phyloP scores from a whole-genome alignment of 2,888 invertebrate genomes.

The Archaeoteleia sp. region DNA sequence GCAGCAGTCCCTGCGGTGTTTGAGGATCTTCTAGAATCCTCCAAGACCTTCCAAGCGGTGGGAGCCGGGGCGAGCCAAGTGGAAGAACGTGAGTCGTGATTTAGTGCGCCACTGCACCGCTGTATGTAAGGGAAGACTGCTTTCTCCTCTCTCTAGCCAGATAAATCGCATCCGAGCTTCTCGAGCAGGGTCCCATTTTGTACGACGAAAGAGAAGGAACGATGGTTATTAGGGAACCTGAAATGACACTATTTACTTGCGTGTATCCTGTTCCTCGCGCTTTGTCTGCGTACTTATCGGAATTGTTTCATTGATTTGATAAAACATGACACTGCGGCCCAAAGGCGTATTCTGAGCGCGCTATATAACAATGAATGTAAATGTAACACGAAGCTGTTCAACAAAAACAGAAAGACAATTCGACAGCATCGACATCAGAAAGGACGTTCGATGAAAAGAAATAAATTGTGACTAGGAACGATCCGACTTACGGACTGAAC shows the following conservation, averaged over 20 bases:
- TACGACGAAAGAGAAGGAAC: conserved; percentile 29
- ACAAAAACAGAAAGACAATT: conserved; percentile 5
- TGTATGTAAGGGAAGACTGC: conserved; percentile 54
- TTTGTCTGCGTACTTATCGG: conserved; percentile 25
- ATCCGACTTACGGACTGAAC: too few relatives aligned
- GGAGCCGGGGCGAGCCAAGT: conserved; percentile 47
- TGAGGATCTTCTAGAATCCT: conserved; percentile 39
- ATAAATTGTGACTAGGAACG: conserved; percentile 15
- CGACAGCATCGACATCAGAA: conserved; percentile 17
- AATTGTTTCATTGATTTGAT: conserved; percentile 28
- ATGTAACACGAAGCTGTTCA: too few relatives aligned
- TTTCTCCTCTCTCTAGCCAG: conserved; percentile 57
- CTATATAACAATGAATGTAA: too few relatives aligned
- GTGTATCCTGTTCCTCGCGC: conserved; percentile 11
- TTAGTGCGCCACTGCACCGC: conserved; percentile 65
- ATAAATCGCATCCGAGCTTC: conserved; percentile 62
- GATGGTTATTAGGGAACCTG: conserved; percentile 43
- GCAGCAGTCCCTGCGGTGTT: conserved; percentile 39
- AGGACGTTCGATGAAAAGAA: conserved; percentile 12
- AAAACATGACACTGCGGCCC: background rate
- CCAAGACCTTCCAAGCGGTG: conserved; percentile 37
- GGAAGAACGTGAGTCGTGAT: conserved; percentile 67
- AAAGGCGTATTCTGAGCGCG: too few relatives aligned
- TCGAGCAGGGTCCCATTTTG: conserved; percentile 31
- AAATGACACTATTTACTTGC: conserved; percentile 48